Base-by-base conservation (phyloP, 2,888 invertebrate species). In the Bhutanitis thaidina region DNA sequence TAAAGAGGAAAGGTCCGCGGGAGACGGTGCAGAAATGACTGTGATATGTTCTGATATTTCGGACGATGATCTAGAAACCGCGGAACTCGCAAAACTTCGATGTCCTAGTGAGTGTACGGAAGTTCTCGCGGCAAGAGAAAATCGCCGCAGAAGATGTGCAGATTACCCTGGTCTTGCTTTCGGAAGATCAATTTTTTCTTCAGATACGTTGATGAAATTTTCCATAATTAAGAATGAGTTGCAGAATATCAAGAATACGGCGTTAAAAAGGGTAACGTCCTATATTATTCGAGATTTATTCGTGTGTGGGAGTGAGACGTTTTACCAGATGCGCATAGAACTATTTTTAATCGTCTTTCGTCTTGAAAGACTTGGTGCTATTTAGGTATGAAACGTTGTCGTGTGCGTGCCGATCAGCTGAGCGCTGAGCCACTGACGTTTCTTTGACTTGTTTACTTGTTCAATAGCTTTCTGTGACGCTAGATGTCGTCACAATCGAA, bases 191-290 rank as follows among this genome's bases (percentile, higher is more conserved):
- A 95, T 97, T 75, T 97, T 97, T 90, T 97, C 97, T 74, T 97
- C 98, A 51, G 98, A 97, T 78, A 98, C 98, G 8, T 94, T 98
- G 94, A 98, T 98, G 95, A 98, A 98, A 91, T 98, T 98, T 87
- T 96, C 95, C 81, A 94, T 98, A 64, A 98, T 98, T 79, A 94
- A 95, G 81, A 98, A 98, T 84, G 98, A 98, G 91, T 92, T 98
- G 79, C 97, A 98, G 91, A 98, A 98, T 91, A 97, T 98, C 81
- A 96, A 97, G 93, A 96, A 97, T 83, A 97, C 97, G 81, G 97
- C 98, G 82, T 92, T 98, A 65, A 97, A 96, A 92, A 93, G 97
- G 97, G 98, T 98, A 94, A 92, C 69, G 84, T 83, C 77, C 94
- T 83, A 69, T 65, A 68, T 77, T 85, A 84, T 83, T 93, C 72